Percentiles rank a stretch among this genome's conserved stretches.
phyloP scores from a whole-genome alignment of 2,888 invertebrate species.

The Monochamus alternatus region DNA sequence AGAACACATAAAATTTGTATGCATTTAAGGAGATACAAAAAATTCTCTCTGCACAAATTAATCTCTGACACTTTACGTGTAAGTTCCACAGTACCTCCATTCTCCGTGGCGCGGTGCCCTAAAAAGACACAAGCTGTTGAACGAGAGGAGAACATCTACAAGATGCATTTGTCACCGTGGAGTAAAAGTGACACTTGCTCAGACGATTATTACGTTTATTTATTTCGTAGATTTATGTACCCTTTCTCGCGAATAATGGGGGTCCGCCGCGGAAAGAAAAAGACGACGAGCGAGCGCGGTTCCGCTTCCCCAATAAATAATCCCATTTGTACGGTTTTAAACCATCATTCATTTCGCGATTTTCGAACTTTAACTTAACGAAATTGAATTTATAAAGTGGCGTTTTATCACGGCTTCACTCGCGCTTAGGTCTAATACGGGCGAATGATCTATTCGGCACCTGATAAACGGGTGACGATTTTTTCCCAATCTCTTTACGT shows the following conservation, averaged over 20 bases:
- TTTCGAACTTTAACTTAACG: slow-evolving; percentile 29
- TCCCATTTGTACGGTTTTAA: slow-evolving; percentile 26
- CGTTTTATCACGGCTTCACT: slow-evolving; percentile 32
- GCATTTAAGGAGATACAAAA: no score
- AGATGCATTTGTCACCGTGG: no score
- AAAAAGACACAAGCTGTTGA: no score
- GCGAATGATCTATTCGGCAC: slow-evolving; percentile 34
- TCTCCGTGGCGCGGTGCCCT: no score
- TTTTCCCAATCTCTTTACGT: slow-evolving; percentile 23
- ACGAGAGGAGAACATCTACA: no score
- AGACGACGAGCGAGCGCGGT: slow-evolving; percentile 12
- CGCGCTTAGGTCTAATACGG: slow-evolving; percentile 25
- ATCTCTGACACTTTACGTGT: no score
- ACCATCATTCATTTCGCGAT: slow-evolving; percentile 26
- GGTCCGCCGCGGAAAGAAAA: slow-evolving; percentile 8
- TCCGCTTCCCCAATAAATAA: slow-evolving; percentile 25
- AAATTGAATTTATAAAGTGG: slow-evolving; percentile 40
- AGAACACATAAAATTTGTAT: no score
- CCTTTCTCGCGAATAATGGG: slow-evolving; percentile 13
- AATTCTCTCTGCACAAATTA: no score
- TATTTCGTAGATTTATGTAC: slow-evolving; percentile 17
- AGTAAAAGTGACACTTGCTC: no score
- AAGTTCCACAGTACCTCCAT: no score
- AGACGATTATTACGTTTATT: background rate
- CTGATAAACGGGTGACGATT: slow-evolving; percentile 33